Evolutionary conservation across 37 sponge, comb jelly and placozoan species (phyloP).

Genomic region (Tethya wilhelma): DNA sequence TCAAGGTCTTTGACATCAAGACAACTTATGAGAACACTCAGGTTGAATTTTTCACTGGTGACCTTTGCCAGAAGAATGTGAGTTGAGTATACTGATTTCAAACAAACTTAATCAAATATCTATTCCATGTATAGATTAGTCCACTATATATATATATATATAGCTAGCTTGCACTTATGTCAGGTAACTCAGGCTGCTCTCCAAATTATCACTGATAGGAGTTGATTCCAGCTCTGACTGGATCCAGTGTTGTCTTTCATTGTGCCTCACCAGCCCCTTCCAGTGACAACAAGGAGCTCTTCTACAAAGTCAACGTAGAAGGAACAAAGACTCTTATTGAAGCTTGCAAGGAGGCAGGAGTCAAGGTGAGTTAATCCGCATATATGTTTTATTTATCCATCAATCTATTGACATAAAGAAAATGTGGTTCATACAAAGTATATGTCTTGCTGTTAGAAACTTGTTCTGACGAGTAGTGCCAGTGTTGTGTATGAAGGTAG

Average conservation of each 20-base stretch:
- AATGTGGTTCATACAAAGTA: neutral
- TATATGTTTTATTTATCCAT: neutral
- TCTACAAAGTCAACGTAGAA: conserved; percentile 72
- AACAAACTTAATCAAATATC: too few relatives aligned
- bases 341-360: conserved; percentile 70
- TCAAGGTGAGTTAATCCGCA: conserved; percentile 42
- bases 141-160: too few relatives aligned
- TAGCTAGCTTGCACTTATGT: too few relatives aligned
- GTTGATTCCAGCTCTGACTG: conserved; percentile 67
- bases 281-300: conserved; percentile 64
- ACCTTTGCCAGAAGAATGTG: conserved; percentile 82
- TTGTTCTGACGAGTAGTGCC: conserved; percentile 91
- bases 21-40: conserved; percentile 48
- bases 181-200: too few relatives aligned
- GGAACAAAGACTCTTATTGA: conserved; percentile 81
- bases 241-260: conserved; percentile 77
- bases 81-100: too few relatives aligned
- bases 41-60: conserved; percentile 75
- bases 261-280: conserved; percentile 81
- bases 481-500: conserved; percentile 87
- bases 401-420: neutral
- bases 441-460: conserved; percentile 40
- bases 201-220: too few relatives aligned
- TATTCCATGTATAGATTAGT: neutral
- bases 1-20: conserved; percentile 85